phyloP scores from a whole-genome alignment of 2,797 vertebrate genomes.

The Adrianichthys oophorus region DNA sequence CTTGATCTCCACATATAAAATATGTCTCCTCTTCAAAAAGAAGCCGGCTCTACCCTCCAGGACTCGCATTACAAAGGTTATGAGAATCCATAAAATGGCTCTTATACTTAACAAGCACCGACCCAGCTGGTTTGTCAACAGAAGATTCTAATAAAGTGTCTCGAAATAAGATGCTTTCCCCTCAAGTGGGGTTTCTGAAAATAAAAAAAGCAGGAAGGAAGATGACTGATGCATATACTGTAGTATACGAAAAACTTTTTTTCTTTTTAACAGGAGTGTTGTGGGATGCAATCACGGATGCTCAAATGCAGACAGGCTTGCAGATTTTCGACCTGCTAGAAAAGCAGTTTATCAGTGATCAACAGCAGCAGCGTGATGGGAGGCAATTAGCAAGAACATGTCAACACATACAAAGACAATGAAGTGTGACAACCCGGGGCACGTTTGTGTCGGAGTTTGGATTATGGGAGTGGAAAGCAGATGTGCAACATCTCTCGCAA shows the following conservation, averaged over 20 bases:
- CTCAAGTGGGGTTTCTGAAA: not conserved
- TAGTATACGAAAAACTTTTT: too few relatives aligned
- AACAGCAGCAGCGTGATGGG: slow-evolving; percentile 44
- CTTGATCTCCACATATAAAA: not conserved
- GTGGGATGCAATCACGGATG: too few relatives aligned
- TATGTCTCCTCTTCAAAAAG: not conserved
- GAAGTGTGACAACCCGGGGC: slow-evolving; percentile 38
- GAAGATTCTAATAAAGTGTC: not conserved
- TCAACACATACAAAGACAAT: slow-evolving; percentile 55
- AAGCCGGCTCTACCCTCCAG: not conserved
- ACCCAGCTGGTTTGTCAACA: not conserved
- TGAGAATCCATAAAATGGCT: not conserved
- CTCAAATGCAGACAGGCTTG: too few relatives aligned
- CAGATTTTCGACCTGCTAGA: slow-evolving; percentile 30
- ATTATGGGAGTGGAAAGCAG: slow-evolving; percentile 15
- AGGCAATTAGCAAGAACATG: slow-evolving; percentile 64
- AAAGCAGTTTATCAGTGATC: slow-evolving; percentile 13
- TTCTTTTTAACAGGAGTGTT: too few relatives aligned
- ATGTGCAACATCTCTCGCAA: slow-evolving; percentile 42
- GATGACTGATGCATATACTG: too few relatives aligned
- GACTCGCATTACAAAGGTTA: not conserved
- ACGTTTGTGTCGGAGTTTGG: slow-evolving; percentile 24
- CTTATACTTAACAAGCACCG: not conserved
- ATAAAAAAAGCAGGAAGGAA: not conserved
- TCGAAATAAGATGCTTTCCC: not conserved